Evolutionary conservation across 23 tunicate species (phyloP).

Genomic region (Halocynthia aurantium): DNA sequence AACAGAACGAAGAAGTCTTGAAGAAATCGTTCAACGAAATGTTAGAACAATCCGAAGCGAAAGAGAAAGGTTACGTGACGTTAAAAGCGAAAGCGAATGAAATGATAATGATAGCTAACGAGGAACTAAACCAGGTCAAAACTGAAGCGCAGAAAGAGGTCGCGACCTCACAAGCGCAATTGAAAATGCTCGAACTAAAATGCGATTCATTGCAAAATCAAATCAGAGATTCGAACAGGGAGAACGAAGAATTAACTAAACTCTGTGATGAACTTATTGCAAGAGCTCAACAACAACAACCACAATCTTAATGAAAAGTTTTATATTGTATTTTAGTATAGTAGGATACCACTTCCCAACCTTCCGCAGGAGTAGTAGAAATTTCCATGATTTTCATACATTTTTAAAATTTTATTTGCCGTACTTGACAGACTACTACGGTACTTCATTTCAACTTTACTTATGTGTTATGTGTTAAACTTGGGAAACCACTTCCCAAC

Average conservation of each 20-base stretch:
- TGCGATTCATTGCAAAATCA: slow-evolving; percentile 17
- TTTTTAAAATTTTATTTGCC: too few species aligned
- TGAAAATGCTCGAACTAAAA: slow-evolving; percentile 22
- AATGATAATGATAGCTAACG: slow-evolving; percentile 15
- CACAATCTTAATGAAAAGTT: too few species aligned
- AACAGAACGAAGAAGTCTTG: slow-evolving; percentile 31
- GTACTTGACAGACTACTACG: too few species aligned
- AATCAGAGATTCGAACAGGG: slow-evolving; percentile 17
- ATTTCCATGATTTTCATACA: too few species aligned
- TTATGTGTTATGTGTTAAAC: too few species aligned
- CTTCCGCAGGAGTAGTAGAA: too few species aligned
- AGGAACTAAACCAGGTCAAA: slow-evolving; percentile 12
- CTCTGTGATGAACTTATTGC: slow-evolving; percentile 21
- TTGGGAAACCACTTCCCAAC: too few species aligned
- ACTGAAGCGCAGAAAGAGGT: slow-evolving; percentile 24
- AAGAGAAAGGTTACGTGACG: slow-evolving; percentile 16
- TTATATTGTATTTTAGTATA: too few species aligned
- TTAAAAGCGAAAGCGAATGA: slow-evolving; percentile 9
- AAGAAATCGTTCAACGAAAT: slow-evolving; percentile 12
- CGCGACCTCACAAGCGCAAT: slow-evolving; percentile 20
- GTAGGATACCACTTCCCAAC: too few species aligned
- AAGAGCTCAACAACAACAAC: slow-evolving; percentile 3
- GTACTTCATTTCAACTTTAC: too few species aligned
- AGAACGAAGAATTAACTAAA: slow-evolving; percentile 22
- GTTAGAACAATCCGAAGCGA: slow-evolving; percentile 14